These are phyloP conservation scores for Ceratina japonica DNA, from an alignment of 1,140 invertebrate genomes.

Conservation along the genomic window DNA sequence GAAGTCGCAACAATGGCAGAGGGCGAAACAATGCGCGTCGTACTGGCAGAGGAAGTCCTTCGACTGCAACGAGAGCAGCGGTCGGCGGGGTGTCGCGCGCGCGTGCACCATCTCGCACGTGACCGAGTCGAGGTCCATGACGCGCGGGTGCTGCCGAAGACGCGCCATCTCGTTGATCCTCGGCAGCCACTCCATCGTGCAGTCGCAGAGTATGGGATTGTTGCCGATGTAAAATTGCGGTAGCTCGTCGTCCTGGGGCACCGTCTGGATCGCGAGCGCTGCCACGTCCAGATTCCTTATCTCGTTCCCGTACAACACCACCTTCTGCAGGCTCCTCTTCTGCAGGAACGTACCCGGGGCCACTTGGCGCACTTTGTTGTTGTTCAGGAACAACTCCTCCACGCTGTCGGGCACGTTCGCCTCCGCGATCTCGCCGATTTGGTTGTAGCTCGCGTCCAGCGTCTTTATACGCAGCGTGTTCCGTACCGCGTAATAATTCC, in stretches of 20 bases:
- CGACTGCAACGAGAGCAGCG: conserved; percentile 89
- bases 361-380: conserved; percentile 87
- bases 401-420: conserved; percentile 86
- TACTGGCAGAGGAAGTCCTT: conserved; percentile 96
- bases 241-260: conserved; percentile 83
- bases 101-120: conserved; percentile 94
- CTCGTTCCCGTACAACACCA: conserved; percentile 88
- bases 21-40: conserved; percentile 94
- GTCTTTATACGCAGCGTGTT: conserved; percentile 85
- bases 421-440: conserved; percentile 84
- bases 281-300: conserved; percentile 86
- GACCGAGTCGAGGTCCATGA: conserved; percentile 94
- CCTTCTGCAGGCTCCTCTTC: conserved; percentile 85
- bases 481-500: conserved; percentile 84
- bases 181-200: conserved; percentile 92
- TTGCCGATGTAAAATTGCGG: conserved; percentile 89
- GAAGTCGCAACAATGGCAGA: conserved; percentile 97
- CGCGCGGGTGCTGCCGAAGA: conserved; percentile 90
- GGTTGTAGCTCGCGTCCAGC: conserved; percentile 88
- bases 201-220: conserved; percentile 91
- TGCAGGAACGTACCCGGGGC: conserved; percentile 86
- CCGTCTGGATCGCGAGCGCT: conserved; percentile 84
- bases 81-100: conserved; percentile 88
- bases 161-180: conserved; percentile 86
- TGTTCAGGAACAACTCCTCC: conserved; percentile 87